Base-by-base conservation (phyloP, 2,888 invertebrate genomes). In the Trichopoda pennipes region DNA sequence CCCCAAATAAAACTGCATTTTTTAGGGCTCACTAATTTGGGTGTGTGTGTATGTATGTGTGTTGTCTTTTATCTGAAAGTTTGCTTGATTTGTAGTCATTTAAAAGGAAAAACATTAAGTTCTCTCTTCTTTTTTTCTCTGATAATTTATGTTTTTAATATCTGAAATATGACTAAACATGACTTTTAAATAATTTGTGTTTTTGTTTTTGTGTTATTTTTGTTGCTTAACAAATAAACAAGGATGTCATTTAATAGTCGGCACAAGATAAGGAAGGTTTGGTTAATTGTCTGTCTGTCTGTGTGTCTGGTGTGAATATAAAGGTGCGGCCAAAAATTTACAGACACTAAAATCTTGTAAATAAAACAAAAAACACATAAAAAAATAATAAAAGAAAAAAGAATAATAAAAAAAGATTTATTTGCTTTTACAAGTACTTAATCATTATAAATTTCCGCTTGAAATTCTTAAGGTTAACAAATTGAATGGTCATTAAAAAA, bases 111-210 rank as follows among this genome's bases (percentile, higher is more conserved):
- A 28, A 32, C 16, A 53, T 76, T 44, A 64, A 58, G 23, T 38
- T 49, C 17, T 16, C 28, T 32, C 32, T 44, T 17, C 49, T 70
- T 49, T 12, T 16, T 42, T 44, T 44, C 32, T 16, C 49, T 70
- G 56, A 47, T 55, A 73, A 73, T 78, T 64, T 72, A 72, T 66
- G 72, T 66, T 78, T 72, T 72, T 72, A 66, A 60, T 72, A 64
- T 64, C n/a, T 58, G 32, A 60, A 66, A 63, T 66, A 72, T 78
- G 72, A 78, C 77, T 77, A 77, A n/a, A 77, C 70, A 56, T 42
- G 55, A 70, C 16, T 28, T 70, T 63, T 23, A 55, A 69, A 61
- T 51, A 19, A 32, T 32, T 55, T 56, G 51, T 19, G 10, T 9
- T 35, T 38, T 49, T 63, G 7, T 9, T 19, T 19, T 17, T 49